These are phyloP conservation scores for Thymelicus lineola DNA, from an alignment of 2,888 invertebrate species.

Conservation along the genomic window DNA sequence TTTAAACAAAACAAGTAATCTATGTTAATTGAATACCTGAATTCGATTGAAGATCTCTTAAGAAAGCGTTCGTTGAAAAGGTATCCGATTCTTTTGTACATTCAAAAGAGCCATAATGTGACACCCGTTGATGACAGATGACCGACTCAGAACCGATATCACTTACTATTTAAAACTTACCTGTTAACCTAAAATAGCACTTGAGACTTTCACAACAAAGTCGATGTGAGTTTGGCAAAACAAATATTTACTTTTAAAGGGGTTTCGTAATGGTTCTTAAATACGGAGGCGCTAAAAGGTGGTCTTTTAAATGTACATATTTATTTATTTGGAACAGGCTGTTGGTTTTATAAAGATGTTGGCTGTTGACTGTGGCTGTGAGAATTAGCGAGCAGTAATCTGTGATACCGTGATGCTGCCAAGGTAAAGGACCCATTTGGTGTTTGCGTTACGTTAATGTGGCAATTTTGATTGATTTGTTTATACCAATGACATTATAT, in stretches of 20 bases:
- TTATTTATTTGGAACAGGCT: slow-evolving; percentile 50
- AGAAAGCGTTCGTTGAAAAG: slow-evolving; percentile 46
- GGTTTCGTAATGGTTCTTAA: slow-evolving; percentile 57
- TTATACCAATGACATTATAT: slow-evolving; percentile 13
- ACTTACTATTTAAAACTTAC: slow-evolving; percentile 19
- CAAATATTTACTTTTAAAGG: slow-evolving; percentile 51
- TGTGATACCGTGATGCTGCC: neutral
- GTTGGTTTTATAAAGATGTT: slow-evolving; percentile 36
- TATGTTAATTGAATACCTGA: neutral
- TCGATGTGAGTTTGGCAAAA: slow-evolving; percentile 11
- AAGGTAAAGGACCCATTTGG: slow-evolving; percentile 15
- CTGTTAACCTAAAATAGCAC: slow-evolving; percentile 12
- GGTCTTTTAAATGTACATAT: slow-evolving; percentile 60
- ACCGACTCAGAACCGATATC: slow-evolving; percentile 45
- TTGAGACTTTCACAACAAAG: neutral
- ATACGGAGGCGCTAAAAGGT: slow-evolving; percentile 80
- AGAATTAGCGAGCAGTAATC: slow-evolving; percentile 27
- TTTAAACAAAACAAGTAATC: slow-evolving; percentile 15
- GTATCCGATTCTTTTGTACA: slow-evolving; percentile 54
- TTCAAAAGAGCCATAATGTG: slow-evolving; percentile 68
- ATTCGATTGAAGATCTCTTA: slow-evolving; percentile 7
- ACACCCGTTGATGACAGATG: slow-evolving; percentile 79
- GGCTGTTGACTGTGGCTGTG: slow-evolving; percentile 20
- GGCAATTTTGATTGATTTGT: slow-evolving; percentile 11
- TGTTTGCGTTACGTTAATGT: slow-evolving; percentile 18